Conservation (phyloP, 2,888 invertebrate genomes). For the Eristalis pertinax region DNA sequence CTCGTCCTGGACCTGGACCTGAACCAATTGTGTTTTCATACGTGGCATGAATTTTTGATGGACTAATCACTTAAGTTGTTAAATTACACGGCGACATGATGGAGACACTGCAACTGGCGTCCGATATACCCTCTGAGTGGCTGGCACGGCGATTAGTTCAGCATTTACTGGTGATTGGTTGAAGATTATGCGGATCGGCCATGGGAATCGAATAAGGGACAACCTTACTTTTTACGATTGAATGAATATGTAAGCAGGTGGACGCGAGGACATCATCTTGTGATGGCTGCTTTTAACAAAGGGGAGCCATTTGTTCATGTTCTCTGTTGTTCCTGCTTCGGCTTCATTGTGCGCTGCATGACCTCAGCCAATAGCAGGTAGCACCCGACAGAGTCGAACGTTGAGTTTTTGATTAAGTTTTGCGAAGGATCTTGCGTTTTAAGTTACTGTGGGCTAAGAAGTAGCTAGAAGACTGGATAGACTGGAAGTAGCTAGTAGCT, state of each 20-base stretch:
- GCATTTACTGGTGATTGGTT: background rate
- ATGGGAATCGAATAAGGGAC: background rate
- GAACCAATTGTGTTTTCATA: conserved; percentile 31
- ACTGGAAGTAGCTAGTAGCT: no score
- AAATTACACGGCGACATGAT: conserved; percentile 1
- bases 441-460: no score
- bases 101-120: background rate
- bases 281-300: no score
- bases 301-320: no score
- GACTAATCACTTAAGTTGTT: conserved; percentile 52
- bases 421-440: no score
- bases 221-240: background rate
- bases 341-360: no score
- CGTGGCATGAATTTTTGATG: conserved; percentile 50
- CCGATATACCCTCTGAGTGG: background rate
- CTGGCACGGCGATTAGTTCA: background rate
- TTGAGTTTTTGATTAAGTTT: no score
- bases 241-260: background rate
- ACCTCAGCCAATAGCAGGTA: no score
- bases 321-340: no score
- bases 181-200: background rate
- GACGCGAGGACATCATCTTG: background rate
- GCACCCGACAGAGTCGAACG: no score
- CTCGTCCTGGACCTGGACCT: conserved; percentile 22
- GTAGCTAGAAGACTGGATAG: no score